Percentiles rank a stretch among this genome's conserved stretches.
Evolutionary conservation across 2,888 invertebrate species (phyloP).

Genomic region (Habroteleia sp.): DNA sequence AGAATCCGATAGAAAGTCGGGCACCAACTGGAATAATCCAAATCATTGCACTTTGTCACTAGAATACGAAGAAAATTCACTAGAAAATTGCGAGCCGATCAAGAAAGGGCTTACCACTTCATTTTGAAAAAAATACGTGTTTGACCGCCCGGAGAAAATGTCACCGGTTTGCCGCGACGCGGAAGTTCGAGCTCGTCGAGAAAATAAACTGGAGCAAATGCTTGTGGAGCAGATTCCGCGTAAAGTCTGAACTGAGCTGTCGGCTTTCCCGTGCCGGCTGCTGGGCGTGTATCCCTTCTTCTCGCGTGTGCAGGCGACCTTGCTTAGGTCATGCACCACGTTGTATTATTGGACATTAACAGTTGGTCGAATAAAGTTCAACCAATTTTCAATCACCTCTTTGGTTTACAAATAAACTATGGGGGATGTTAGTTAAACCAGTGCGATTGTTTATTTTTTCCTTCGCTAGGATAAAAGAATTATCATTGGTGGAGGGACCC

Average conservation of each 20-base stretch:
- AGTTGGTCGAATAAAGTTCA: slow-evolving; percentile 22
- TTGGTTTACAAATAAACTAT: not conserved
- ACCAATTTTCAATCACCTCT: slow-evolving; percentile 14
- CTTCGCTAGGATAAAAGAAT: too few species aligned
- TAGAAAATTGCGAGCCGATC: too few species aligned
- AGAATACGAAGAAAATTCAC: too few species aligned
- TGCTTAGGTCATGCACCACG: slow-evolving; percentile 56
- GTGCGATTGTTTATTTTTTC: too few species aligned
- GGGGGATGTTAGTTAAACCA: too few species aligned
- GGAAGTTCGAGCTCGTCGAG: slow-evolving; percentile 24
- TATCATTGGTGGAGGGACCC: too few species aligned
- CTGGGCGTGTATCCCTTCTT: slow-evolving; percentile 44
- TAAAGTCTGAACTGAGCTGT: slow-evolving; percentile 42
- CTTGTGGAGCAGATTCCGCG: slow-evolving; percentile 32
- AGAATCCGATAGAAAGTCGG: too few species aligned
- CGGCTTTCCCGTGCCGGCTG: slow-evolving; percentile 52
- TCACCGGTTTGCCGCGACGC: slow-evolving; percentile 22
- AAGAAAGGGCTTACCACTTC: slow-evolving; percentile 46
- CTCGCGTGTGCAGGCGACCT: slow-evolving; percentile 54
- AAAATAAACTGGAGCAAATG: slow-evolving; percentile 40
- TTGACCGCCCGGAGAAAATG: slow-evolving; percentile 17
- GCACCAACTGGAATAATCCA: too few species aligned
- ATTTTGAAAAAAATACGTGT: slow-evolving; percentile 18
- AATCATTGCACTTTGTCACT: too few species aligned
- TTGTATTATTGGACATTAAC: slow-evolving; percentile 50